Evolutionary conservation across 2,113 vertebrate species (phyloP).

Genomic region (Gambusia holbrooki): DNA sequence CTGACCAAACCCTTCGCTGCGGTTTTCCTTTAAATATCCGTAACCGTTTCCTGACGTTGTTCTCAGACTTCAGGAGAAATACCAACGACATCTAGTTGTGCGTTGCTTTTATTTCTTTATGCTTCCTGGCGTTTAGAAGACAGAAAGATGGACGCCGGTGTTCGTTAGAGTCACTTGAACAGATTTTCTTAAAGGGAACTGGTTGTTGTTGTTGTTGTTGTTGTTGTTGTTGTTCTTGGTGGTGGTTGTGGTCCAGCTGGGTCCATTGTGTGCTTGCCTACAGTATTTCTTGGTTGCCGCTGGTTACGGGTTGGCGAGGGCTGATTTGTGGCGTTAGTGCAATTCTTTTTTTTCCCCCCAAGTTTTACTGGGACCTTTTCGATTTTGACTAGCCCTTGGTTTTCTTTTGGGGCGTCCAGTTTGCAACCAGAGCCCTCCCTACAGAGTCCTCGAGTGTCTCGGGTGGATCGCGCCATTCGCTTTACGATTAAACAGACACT

Average conservation of each 20-base stretch:
- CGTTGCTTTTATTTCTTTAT: constrained; percentile 39
- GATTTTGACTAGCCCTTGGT: constrained; percentile 70
- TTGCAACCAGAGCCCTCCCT: constrained; percentile 36
- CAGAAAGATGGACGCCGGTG: constrained; percentile 33
- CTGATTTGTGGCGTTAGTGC: constrained; percentile 73
- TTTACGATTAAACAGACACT: constrained; percentile 49
- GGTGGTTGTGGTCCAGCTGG: constrained; percentile 64
- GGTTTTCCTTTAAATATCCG: not conserved
- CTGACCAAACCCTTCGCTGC: constrained; percentile 14
- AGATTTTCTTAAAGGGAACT: constrained; percentile 72
- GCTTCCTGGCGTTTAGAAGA: constrained; percentile 10
- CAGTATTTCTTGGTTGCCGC: constrained; percentile 66
- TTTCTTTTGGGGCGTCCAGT: constrained; percentile 56
- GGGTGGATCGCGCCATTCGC: constrained; percentile 18
- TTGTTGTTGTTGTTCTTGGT: constrained; percentile 21
- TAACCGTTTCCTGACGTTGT: constrained; percentile 36
- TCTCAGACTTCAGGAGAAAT: not conserved
- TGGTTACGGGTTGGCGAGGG: constrained; percentile 56
- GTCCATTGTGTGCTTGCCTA: constrained; percentile 66
- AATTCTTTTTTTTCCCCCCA: constrained; percentile 57
- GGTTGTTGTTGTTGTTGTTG: constrained; percentile 16
- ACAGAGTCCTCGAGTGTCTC: constrained; percentile 25
- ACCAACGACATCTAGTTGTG: constrained; percentile 56
- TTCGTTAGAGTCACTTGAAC: constrained; percentile 49
- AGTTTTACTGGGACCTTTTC: constrained; percentile 48